These are phyloP conservation scores for Pygmarrhopalites habei DNA, from an alignment of 1,140 invertebrate species.

Conservation along the genomic window DNA sequence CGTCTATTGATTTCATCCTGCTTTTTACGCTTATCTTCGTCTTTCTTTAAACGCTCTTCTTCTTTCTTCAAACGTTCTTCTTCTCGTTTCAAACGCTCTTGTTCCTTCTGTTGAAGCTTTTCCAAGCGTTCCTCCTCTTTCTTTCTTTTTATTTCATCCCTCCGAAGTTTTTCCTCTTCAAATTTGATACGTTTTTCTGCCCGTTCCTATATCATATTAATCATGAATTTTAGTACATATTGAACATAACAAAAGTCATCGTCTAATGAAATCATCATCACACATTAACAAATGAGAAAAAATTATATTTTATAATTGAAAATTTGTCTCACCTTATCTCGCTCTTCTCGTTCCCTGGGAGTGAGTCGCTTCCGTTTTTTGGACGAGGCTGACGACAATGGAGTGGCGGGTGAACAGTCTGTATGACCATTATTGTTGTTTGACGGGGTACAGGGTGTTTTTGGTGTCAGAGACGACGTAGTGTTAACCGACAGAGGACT, in stretches of 20 bases:
- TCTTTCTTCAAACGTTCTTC: constrained; percentile 22
- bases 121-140: constrained; percentile 1
- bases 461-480: too few relatives aligned
- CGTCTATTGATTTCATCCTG: constrained; percentile 14
- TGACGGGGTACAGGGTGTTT: too few relatives aligned
- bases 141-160: constrained; percentile 17
- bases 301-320: background rate
- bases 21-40: constrained; percentile 17
- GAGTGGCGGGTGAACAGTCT: background rate
- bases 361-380: constrained; percentile 29
- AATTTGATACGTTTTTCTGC: constrained; percentile 32
- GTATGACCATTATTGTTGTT: too few relatives aligned
- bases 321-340: constrained; percentile 24
- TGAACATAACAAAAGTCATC: background rate
- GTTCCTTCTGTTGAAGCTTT: constrained; percentile 17
- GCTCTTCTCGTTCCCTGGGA: constrained; percentile 12
- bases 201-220: constrained; percentile 20
- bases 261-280: background rate
- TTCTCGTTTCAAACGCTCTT: constrained; percentile 9
- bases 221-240: background rate
- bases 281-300: background rate
- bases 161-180: constrained; percentile 24
- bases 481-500: too few relatives aligned
- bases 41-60: constrained; percentile 15
- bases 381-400: background rate